Evolutionary conservation across 2,888 invertebrate genomes (phyloP).

Genomic region (Corbicula japonica): DNA sequence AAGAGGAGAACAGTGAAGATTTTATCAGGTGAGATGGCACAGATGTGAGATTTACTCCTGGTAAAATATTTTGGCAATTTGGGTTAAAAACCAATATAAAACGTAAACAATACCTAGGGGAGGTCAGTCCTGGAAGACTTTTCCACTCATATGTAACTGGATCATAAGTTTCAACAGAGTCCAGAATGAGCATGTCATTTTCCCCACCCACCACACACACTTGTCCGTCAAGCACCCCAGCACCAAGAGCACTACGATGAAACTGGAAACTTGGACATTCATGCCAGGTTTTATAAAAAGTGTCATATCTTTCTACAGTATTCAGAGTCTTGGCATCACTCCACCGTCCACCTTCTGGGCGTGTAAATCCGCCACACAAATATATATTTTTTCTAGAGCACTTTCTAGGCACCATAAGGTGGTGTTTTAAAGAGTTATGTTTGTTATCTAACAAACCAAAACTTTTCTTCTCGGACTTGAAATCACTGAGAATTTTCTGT

Average conservation of each 20-base stretch:
- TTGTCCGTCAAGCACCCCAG: conserved; percentile 93
- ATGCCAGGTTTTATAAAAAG: conserved; percentile 81
- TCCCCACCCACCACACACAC: conserved; percentile 97
- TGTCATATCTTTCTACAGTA: conserved; percentile 92
- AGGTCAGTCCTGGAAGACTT: conserved; percentile 89
- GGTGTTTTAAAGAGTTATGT: conserved; percentile 32
- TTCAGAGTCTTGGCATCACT: conserved; percentile 91
- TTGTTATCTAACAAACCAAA: conserved; percentile 47
- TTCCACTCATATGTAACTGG: conserved; percentile 81
- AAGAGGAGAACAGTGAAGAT: too few relatives aligned
- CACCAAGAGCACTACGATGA: conserved; percentile 95
- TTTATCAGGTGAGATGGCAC: too few relatives aligned
- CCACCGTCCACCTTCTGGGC: conserved; percentile 93
- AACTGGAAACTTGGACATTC: conserved; percentile 90
- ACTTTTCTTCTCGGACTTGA: conserved; percentile 64
- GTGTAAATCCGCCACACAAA: conserved; percentile 95
- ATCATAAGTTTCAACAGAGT: conserved; percentile 83
- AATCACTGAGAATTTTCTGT: conserved; percentile 87
- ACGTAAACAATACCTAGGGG: conserved; percentile 85
- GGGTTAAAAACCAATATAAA: too few relatives aligned
- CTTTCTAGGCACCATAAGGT: conserved; percentile 90
- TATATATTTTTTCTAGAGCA: conserved; percentile 95
- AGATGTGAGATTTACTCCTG: too few relatives aligned
- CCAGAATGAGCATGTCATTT: conserved; percentile 93
- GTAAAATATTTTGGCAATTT: too few relatives aligned